Evolutionary conservation across 2,113 vertebrate genomes (phyloP).

Genomic region (Cercopithecus mona): DNA sequence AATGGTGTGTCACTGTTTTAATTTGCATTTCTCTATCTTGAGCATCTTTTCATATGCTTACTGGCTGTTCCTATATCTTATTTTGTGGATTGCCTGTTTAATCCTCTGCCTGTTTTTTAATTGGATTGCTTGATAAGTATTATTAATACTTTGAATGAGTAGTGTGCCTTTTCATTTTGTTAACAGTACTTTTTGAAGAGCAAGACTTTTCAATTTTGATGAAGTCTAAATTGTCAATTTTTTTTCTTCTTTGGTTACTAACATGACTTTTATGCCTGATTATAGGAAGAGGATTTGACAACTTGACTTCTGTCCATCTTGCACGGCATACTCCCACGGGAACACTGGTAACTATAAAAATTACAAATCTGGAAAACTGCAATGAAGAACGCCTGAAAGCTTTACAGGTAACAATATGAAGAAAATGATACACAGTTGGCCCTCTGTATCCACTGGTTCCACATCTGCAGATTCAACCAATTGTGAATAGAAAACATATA

Average conservation of each 20-base stretch:
- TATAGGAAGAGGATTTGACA: constrained; percentile 94
- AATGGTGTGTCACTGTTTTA: background rate
- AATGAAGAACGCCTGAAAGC: constrained; percentile 94
- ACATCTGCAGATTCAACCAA: background rate
- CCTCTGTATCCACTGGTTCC: background rate
- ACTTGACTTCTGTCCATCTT: constrained; percentile 93
- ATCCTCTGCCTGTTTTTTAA: constrained; percentile 12
- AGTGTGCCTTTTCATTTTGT: constrained; percentile 11
- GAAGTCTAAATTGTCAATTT: background rate
- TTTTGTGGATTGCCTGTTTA: background rate
- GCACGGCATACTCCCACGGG: constrained; percentile 93
- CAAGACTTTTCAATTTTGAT: constrained; percentile 15
- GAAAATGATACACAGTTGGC: background rate
- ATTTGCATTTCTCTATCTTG: background rate
- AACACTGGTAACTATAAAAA: constrained; percentile 92
- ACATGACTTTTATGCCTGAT: constrained; percentile 62
- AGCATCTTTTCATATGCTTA: constrained; percentile 19
- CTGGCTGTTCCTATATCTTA: background rate
- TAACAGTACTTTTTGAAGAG: background rate
- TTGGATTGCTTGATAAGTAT: background rate
- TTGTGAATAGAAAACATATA: background rate
- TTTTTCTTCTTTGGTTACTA: background rate
- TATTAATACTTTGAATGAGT: constrained; percentile 5
- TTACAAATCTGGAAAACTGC: constrained; percentile 96
- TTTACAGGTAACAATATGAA: constrained; percentile 89